Percentiles rank a stretch among this genome's conserved stretches.
These are phyloP conservation scores for Lagria hirta DNA, from an alignment of 2,888 invertebrate species.

Conservation along the genomic window DNA sequence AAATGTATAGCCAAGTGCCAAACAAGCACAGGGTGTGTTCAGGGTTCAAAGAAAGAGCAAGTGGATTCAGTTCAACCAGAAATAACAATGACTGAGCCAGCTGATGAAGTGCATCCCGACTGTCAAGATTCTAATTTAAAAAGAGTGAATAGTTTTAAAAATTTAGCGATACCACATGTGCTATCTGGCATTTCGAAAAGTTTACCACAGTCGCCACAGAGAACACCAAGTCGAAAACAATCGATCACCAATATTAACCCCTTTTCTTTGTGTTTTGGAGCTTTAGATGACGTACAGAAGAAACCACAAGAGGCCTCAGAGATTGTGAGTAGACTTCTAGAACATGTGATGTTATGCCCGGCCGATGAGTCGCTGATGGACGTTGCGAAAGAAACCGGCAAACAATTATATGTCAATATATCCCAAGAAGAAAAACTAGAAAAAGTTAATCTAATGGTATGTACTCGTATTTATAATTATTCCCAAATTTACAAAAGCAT, in stretches of 20 bases:
- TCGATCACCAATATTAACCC: conserved; percentile 64
- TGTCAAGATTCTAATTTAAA: conserved; percentile 57
- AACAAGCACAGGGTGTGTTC: conserved; percentile 63
- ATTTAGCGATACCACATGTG: conserved; percentile 64
- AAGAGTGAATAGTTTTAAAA: conserved; percentile 71
- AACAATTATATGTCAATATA: conserved; percentile 73
- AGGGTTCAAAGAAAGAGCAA: conserved; percentile 29
- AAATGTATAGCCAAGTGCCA: conserved; percentile 91
- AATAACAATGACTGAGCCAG: conserved; percentile 55
- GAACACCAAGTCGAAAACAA: conserved; percentile 70
- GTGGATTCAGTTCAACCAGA: conserved; percentile 49
- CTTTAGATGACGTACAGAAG: conserved; percentile 49
- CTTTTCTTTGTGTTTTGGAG: conserved; percentile 58
- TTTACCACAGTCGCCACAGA: conserved; percentile 75
- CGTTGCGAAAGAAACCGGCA: conserved; percentile 84
- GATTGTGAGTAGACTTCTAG: conserved; percentile 51
- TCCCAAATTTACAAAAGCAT: too few relatives aligned
- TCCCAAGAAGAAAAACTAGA: conserved; percentile 68
- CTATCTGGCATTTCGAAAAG: conserved; percentile 61
- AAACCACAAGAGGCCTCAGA: conserved; percentile 54
- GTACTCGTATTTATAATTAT: conserved; percentile 32
- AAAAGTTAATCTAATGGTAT: conserved; percentile 86
- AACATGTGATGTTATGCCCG: conserved; percentile 60
- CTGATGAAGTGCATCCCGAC: conserved; percentile 37
- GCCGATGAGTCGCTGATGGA: conserved; percentile 82